phyloP scores from a whole-genome alignment of 2,797 vertebrate species.

The Scolopax rusticola region DNA sequence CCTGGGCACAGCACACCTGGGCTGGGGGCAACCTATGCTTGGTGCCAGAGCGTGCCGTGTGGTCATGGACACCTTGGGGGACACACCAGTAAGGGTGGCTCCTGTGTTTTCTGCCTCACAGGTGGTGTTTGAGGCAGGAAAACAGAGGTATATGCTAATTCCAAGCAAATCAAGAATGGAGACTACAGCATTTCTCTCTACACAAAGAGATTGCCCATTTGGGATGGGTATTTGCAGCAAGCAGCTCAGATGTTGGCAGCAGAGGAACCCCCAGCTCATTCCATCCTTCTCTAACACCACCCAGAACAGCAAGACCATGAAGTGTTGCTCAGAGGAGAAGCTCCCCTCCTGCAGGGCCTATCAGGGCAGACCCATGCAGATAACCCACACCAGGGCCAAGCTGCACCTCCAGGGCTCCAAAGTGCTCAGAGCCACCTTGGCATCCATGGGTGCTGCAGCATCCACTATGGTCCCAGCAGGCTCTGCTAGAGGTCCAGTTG shows the following conservation, averaged over 20 bases:
- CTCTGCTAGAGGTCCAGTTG: background rate
- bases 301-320: background rate
- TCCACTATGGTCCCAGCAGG: too few relatives aligned
- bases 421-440: background rate
- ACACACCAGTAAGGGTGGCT: background rate
- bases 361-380: background rate
- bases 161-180: too few relatives aligned
- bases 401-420: background rate
- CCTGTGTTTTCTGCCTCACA: background rate
- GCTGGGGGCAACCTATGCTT: too few relatives aligned
- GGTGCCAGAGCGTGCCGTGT: background rate
- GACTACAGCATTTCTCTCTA: background rate
- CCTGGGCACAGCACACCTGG: rapidly evolving
- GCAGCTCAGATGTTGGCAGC: background rate
- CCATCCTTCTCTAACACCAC: background rate
- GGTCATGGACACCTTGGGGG: rapidly evolving
- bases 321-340: background rate
- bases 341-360: background rate
- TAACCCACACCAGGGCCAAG: background rate
- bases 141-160: background rate
- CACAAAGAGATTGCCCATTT: too few relatives aligned
- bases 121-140: background rate
- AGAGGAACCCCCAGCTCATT: background rate
- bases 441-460: background rate
- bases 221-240: background rate